Evolutionary conservation across 2,113 vertebrate genomes (phyloP).

Genomic region (Hymenochirus boettgeri): DNA sequence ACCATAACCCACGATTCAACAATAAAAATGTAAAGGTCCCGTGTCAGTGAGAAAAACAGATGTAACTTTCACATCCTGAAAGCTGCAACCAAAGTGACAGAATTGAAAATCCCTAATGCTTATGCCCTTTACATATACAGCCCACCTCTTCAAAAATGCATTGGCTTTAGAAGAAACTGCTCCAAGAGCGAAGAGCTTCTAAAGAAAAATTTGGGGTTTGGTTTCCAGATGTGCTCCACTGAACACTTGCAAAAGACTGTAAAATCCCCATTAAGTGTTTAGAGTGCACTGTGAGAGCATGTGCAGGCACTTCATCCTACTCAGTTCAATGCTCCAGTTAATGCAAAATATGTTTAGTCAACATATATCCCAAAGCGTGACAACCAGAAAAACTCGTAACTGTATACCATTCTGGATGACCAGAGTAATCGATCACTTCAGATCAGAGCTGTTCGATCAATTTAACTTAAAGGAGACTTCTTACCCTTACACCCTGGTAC

Average conservation of each 20-base stretch:
- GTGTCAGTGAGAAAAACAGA: too few species aligned
- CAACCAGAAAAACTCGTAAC: neutral
- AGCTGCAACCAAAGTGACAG: neutral
- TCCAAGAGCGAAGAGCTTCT: neutral
- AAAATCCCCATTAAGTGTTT: neutral
- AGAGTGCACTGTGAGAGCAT: neutral
- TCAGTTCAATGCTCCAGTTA: neutral
- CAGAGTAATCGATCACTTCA: neutral
- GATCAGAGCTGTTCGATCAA: neutral
- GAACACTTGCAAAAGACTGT: neutral
- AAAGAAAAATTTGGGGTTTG: neutral
- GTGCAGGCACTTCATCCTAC: neutral
- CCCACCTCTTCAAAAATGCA: neutral
- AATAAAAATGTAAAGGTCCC: neutral
- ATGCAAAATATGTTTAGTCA: slow-evolving; percentile 6
- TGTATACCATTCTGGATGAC: neutral
- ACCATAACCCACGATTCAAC: neutral
- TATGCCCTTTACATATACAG: too few species aligned
- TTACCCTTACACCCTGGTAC: neutral
- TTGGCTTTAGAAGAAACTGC: neutral
- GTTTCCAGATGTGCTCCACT: neutral
- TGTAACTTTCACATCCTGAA: neutral
- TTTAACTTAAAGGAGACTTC: neutral
- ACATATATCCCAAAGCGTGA: neutral
- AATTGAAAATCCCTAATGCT: neutral